A percentile compares a stretch with the other conserved stretches of the same genome.
These are phyloP conservation scores for Pocillopora grandis DNA, from an alignment of 92 coral and sea anemone genomes.

Conservation along the genomic window DNA sequence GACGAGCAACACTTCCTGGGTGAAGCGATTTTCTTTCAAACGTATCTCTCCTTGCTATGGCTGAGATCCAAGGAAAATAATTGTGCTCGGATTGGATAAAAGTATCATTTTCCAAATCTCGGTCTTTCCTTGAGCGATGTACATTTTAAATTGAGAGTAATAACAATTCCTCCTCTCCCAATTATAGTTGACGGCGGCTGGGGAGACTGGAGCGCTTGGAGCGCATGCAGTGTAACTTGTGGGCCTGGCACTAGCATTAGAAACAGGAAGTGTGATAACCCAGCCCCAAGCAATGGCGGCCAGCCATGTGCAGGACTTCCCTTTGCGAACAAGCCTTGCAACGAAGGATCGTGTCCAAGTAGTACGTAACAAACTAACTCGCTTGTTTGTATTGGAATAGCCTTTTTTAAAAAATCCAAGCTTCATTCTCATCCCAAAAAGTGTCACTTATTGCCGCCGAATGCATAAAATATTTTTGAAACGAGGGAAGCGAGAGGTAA, in stretches of 20 bases:
- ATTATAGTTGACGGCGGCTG: constrained; percentile 6
- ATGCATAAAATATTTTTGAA: too few relatives aligned
- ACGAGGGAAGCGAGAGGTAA: too few relatives aligned
- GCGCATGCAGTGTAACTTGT: constrained; percentile 32
- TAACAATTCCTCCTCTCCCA: neutral
- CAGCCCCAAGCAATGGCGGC: constrained; percentile 50
- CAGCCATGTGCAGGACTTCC: constrained; percentile 35
- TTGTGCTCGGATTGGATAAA: too few relatives aligned
- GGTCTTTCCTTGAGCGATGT: neutral
- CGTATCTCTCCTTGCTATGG: too few relatives aligned
- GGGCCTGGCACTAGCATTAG: constrained; percentile 36
- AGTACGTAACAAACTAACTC: constrained; percentile 10
- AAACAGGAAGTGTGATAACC: constrained; percentile 38
- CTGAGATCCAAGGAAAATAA: too few relatives aligned
- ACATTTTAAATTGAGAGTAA: neutral
- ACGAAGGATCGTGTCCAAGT: constrained; percentile 17
- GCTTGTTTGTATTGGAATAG: too few relatives aligned
- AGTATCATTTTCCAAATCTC: too few relatives aligned
- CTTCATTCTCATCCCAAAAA: too few relatives aligned
- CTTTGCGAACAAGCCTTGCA: neutral
- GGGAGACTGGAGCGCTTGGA: constrained; percentile 36
- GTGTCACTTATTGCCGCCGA: too few relatives aligned
- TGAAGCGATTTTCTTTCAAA: too few relatives aligned
- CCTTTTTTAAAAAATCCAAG: neutral
- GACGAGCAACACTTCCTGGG: too few relatives aligned